Conservation (phyloP, 2,797 vertebrate species). For the Sebastiscus tertius region DNA sequence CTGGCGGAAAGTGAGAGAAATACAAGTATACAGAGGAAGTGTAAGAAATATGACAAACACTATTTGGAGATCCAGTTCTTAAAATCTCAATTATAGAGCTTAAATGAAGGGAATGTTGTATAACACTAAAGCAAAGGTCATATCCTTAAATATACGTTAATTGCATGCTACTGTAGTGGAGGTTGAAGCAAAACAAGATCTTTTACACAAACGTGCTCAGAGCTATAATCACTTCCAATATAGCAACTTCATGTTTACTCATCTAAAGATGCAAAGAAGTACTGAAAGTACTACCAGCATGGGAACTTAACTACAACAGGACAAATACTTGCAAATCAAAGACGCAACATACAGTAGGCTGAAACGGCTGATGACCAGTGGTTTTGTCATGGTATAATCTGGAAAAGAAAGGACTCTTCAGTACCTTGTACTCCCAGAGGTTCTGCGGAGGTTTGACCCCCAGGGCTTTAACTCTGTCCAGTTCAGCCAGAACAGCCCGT, state of each 20-base stretch:
- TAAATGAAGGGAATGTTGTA: neutral
- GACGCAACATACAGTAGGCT: neutral
- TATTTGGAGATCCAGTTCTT: neutral
- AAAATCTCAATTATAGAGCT: neutral
- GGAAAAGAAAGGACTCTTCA: neutral
- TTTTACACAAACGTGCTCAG: neutral
- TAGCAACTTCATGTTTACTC: neutral
- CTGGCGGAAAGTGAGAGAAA: constrained; percentile 73
- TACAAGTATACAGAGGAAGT: neutral
- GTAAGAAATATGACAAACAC: neutral
- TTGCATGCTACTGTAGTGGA: neutral
- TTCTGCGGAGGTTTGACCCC: constrained; percentile 93
- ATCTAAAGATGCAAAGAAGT: neutral
- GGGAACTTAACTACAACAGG: neutral
- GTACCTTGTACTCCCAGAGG: constrained; percentile 97
- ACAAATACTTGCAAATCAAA: neutral
- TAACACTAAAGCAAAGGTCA: neutral
- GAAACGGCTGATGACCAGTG: neutral
- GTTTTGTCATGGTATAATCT: neutral
- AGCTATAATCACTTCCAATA: neutral
- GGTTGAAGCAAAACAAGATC: neutral
- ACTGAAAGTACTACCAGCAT: neutral
- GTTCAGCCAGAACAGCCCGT: constrained; percentile 86
- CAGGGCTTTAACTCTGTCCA: constrained; percentile 87
- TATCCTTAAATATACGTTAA: neutral